phyloP scores from a whole-genome alignment of 2,797 vertebrate species.

The Anniella stebbinsi region DNA sequence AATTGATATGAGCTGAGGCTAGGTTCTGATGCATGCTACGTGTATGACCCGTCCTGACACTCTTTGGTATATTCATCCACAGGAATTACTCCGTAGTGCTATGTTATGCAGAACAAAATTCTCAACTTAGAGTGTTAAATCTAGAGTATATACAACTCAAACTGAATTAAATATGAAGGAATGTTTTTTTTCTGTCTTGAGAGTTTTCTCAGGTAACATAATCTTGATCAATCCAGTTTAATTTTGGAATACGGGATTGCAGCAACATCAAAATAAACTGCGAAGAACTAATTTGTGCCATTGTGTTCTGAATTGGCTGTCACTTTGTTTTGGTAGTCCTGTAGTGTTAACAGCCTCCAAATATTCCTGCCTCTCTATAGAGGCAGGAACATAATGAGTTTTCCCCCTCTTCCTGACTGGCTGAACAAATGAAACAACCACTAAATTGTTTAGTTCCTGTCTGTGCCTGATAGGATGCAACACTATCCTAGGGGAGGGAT shows the following conservation, averaged over 20 bases:
- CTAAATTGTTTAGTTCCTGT: constrained; percentile 16
- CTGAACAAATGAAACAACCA: constrained; percentile 18
- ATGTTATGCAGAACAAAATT: not conserved
- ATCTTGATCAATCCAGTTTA: constrained; percentile 15
- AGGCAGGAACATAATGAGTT: constrained; percentile 4
- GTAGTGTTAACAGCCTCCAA: not conserved
- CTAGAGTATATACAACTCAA: constrained; percentile 9
- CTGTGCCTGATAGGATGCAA: constrained; percentile 33
- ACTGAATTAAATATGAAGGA: constrained; percentile 26
- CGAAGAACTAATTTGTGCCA: constrained; percentile 48
- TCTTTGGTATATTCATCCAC: not conserved
- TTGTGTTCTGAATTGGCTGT: constrained; percentile 44
- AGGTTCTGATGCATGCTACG: not conserved
- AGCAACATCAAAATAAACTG: constrained; percentile 12
- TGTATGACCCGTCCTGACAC: not conserved
- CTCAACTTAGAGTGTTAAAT: not conserved
- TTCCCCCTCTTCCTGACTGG: not conserved
- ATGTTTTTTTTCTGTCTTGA: constrained; percentile 12
- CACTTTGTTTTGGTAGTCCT: not conserved
- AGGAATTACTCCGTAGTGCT: not conserved
- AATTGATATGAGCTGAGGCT: not conserved
- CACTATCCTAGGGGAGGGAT: not conserved
- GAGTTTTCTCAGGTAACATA: constrained; percentile 20
- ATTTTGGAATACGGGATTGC: constrained; percentile 40
- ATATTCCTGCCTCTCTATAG: constrained; percentile 32